These are phyloP conservation scores for Carassius auratus DNA, from an alignment of 2,113 vertebrate genomes.

Conservation along the genomic window DNA sequence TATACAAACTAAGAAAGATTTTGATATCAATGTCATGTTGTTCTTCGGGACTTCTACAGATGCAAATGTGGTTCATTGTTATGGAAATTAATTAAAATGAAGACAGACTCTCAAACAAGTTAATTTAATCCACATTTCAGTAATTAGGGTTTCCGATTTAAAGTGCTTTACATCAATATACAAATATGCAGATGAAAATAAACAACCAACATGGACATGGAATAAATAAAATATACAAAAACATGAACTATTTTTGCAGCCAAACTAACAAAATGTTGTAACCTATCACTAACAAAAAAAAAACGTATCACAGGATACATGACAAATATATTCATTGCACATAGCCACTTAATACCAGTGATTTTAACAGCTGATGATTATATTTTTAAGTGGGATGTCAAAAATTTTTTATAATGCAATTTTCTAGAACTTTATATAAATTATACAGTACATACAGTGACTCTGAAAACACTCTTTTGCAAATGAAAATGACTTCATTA, in stretches of 20 bases:
- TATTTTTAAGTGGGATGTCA: constrained; percentile 66
- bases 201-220: constrained; percentile 59
- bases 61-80: constrained; percentile 29
- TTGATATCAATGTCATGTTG: background rate
- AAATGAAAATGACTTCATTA: constrained; percentile 64
- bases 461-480: constrained; percentile 58
- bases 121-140: constrained; percentile 64
- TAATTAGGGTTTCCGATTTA: constrained; percentile 70
- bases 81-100: constrained; percentile 14
- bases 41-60: constrained; percentile 5
- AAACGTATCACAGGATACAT: constrained; percentile 75
- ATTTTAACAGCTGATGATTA: constrained; percentile 72
- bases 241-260: constrained; percentile 70
- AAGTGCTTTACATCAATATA: constrained; percentile 77
- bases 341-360: constrained; percentile 85
- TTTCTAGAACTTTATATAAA: constrained; percentile 68
- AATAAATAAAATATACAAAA: constrained; percentile 67
- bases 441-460: constrained; percentile 65
- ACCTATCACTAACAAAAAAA: constrained; percentile 76
- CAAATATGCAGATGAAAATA: constrained; percentile 63
- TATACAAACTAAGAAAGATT: background rate
- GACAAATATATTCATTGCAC: constrained; percentile 88
- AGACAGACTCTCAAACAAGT: constrained; percentile 48
- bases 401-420: constrained; percentile 50
- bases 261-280: constrained; percentile 66